Base-by-base conservation (phyloP, 2,888 invertebrate species). In the Horisme vitalbata region DNA sequence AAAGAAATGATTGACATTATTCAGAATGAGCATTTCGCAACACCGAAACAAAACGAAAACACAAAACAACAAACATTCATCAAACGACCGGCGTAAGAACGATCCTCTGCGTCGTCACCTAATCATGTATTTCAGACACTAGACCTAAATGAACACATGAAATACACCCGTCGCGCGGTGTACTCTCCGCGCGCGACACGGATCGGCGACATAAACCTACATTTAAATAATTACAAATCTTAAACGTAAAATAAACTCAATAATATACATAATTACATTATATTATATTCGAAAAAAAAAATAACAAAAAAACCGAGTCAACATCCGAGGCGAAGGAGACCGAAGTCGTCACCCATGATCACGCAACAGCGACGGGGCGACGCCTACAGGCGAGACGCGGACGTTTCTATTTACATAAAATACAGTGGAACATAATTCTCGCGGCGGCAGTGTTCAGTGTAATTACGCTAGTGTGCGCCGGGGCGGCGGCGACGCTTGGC, bases 261-360 rank as follows among this genome's bases (percentile, higher is more conserved):
- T 81, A 89, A 82, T 89, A 83, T 88, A 89, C 88, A 89, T 87
- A 88, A 87, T 87, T 88, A 88, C 87, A 89, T 83, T 79, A 85
- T 83, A 87, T n/a, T n/a, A n/a, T 85, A 86, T 86, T 84, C 84
- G 81, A 86, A 85, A 83, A 75, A 57, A 35, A 49, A 41, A 44
- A 78, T 77, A 81, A n/a, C n/a, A n/a, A 83, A 76, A 78, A 76
- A 75, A 68, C 68, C 64, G 71, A 70, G 64, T 69, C 72, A 69
- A 70, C 70, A 67, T 66, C 64, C 62, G 58, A 57, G 52, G 44
- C 46, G 51, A 36, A 38, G 18, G 31, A n/a, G 31, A 31, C 41
- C 39, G 35, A 28, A 30, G 48, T 52, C 47, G 20, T 24, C 46
- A 23, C 32, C 27, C 35, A 46, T 47, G 48, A 35, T 50, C 57